Conservation (phyloP, 37 sponge, comb jelly and placozoan species). For the Diacarnus erythraeanus region DNA sequence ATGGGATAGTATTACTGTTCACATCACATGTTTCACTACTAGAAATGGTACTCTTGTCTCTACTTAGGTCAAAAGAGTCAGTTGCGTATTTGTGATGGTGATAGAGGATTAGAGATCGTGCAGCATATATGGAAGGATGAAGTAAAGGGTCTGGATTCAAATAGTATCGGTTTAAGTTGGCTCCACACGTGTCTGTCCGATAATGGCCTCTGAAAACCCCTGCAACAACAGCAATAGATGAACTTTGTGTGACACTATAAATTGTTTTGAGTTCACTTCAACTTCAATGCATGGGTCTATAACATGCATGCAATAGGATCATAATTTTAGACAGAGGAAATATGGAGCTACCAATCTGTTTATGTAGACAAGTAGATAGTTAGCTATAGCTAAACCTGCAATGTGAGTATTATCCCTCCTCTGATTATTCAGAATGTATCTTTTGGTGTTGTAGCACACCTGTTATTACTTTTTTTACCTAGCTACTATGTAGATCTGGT, state of each 20-base stretch:
- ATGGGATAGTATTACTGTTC: no score
- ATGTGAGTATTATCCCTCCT: no score
- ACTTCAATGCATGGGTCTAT: no score
- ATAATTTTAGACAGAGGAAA: no score
- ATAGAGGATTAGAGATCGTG: constrained; percentile 70
- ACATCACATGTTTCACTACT: background rate
- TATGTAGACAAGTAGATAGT: no score
- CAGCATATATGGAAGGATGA: constrained; percentile 91
- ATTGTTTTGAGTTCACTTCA: background rate
- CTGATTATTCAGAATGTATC: no score
- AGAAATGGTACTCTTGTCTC: background rate
- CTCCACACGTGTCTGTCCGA: constrained; percentile 81
- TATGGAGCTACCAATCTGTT: no score
- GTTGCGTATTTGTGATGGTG: constrained; percentile 43
- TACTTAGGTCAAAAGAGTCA: background rate
- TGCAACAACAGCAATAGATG: background rate
- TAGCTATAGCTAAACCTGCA: no score
- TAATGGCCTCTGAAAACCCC: constrained; percentile 75
- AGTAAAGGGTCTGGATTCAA: constrained; percentile 72
- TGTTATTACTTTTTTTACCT: no score
- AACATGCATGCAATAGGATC: no score
- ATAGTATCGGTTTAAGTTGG: constrained; percentile 92
- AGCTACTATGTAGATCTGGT: no score
- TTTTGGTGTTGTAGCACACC: no score
- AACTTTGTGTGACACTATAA: background rate